phyloP scores from a whole-genome alignment of 2,797 vertebrate genomes.

The Coilia nasus region DNA sequence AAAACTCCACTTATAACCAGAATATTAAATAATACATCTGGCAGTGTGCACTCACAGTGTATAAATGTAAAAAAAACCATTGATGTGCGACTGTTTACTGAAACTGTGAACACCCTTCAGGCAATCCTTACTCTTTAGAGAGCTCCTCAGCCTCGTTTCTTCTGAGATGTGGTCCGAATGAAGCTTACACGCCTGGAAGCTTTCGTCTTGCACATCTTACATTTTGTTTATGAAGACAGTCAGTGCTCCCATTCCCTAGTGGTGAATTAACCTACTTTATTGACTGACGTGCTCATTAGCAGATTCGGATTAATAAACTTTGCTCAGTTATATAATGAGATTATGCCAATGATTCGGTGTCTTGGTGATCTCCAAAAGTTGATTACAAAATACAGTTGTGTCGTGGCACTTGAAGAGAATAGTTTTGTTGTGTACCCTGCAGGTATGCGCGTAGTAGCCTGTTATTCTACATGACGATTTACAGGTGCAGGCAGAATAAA shows the following conservation, averaged over 20 bases:
- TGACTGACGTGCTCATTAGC: conserved; percentile 29
- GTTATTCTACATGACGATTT: background rate
- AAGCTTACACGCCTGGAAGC: background rate
- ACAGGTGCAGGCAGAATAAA: background rate
- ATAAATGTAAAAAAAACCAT: background rate
- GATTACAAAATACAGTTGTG: background rate
- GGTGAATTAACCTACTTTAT: conserved; percentile 13
- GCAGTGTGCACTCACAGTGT: background rate
- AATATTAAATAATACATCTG: background rate
- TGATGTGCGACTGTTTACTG: background rate
- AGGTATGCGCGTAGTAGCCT: background rate
- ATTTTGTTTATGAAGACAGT: conserved; percentile 16
- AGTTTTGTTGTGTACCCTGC: background rate
- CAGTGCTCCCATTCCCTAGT: background rate
- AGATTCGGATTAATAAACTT: conserved; percentile 16
- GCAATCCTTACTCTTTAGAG: background rate
- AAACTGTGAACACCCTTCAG: background rate
- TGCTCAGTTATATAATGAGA: conserved; percentile 29
- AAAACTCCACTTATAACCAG: background rate
- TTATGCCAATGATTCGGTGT: background rate
- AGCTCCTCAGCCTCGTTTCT: background rate
- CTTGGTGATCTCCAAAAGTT: background rate
- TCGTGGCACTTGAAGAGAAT: background rate
- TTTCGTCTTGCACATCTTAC: background rate
- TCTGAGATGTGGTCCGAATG: background rate